Percentiles rank a stretch among this genome's conserved stretches.
phyloP scores from a whole-genome alignment of 2,888 invertebrate species.

The Synanthedon myopaeformis region DNA sequence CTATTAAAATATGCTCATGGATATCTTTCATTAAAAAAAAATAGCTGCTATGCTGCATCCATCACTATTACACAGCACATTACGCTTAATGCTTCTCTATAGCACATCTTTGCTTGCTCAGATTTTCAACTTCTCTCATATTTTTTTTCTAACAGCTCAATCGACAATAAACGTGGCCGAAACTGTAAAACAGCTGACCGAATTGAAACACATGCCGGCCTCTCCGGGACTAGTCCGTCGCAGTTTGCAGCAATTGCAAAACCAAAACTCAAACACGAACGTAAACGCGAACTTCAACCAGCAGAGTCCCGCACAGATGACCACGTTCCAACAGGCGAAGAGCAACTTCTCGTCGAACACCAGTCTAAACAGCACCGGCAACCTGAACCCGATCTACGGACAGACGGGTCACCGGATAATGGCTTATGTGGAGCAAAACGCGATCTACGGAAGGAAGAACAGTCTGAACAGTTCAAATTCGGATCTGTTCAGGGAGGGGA shows the following conservation, averaged over 20 bases:
- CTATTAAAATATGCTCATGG: no score
- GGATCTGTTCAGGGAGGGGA: slow-evolving; percentile 37
- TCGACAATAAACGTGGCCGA: slow-evolving; percentile 80
- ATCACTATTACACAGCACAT: no score
- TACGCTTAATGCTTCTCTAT: no score
- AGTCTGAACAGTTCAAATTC: slow-evolving; percentile 47
- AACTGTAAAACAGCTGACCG: slow-evolving; percentile 87
- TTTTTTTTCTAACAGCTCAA: slow-evolving; percentile 27
- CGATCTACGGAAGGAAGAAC: slow-evolving; percentile 58
- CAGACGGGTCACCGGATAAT: slow-evolving; percentile 55
- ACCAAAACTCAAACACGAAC: slow-evolving; percentile 18
- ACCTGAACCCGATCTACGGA: slow-evolving; percentile 61
- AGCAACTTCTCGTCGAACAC: slow-evolving; percentile 44
- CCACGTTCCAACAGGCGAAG: slow-evolving; percentile 57
- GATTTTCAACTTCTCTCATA: no score
- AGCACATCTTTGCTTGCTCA: no score
- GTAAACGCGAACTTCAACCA: slow-evolving; percentile 11
- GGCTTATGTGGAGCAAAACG: slow-evolving; percentile 46
- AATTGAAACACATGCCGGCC: slow-evolving; percentile 87
- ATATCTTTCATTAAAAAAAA: no score
- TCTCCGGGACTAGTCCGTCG: slow-evolving; percentile 82
- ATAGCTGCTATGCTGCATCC: no score
- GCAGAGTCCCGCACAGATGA: slow-evolving; percentile 21
- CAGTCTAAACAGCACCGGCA: slow-evolving; percentile 48
- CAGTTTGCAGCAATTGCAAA: slow-evolving; percentile 39